These are phyloP conservation scores for Mareca strepera DNA, from an alignment of 2,797 vertebrate genomes.

Conservation along the genomic window DNA sequence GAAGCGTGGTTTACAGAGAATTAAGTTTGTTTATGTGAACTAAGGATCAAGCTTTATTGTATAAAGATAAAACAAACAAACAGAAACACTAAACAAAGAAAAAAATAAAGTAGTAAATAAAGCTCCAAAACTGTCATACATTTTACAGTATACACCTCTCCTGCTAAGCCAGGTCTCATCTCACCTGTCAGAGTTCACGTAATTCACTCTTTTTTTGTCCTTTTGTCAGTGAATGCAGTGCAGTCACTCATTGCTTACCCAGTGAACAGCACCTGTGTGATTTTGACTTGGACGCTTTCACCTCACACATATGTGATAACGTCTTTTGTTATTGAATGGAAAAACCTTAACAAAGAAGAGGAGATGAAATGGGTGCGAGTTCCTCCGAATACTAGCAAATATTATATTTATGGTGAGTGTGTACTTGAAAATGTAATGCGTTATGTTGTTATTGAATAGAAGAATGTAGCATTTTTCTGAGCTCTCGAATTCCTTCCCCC, in stretches of 20 bases:
- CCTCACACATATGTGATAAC: constrained; percentile 69
- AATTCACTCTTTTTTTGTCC: not conserved
- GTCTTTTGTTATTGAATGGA: constrained; percentile 90
- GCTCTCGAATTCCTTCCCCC: not conserved
- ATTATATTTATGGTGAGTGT: constrained; percentile 78
- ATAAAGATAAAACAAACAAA: not conserved
- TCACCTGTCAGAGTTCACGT: not conserved
- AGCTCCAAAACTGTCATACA: rapidly evolving
- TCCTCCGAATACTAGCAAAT: constrained; percentile 75
- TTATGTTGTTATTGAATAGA: not conserved
- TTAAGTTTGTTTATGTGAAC: not conserved
- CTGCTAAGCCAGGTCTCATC: not conserved
- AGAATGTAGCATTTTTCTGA: not conserved
- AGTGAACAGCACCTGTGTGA: constrained; percentile 87
- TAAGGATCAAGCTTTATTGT: not conserved
- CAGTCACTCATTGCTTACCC: constrained; percentile 76
- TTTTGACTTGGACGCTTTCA: constrained; percentile 84
- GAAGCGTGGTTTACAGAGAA: not conserved
- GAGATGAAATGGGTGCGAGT: constrained; percentile 84
- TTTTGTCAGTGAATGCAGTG: constrained; percentile 78
- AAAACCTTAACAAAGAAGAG: constrained; percentile 63
- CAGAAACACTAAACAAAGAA: no score
- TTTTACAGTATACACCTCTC: not conserved
- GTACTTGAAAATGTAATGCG: not conserved
- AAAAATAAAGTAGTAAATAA: not conserved